phyloP scores from a whole-genome alignment of 2,113 vertebrate genomes.

The Misgurnus anguillicaudatus region DNA sequence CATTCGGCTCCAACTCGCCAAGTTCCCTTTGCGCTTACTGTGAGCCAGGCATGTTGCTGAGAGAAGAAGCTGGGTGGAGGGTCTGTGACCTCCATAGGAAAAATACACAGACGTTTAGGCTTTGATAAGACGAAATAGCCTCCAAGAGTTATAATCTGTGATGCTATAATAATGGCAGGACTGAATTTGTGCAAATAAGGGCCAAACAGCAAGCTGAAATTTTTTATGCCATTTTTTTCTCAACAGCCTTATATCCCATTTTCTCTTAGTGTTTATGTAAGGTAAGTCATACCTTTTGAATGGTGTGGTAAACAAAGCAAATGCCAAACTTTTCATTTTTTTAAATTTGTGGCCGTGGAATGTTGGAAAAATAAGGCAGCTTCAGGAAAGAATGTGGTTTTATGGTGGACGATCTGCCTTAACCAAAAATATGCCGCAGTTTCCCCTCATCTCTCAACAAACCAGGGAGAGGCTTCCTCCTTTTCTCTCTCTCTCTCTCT shows the following conservation, averaged over 20 bases:
- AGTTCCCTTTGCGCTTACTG: constrained; percentile 46
- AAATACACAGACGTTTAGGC: constrained; percentile 27
- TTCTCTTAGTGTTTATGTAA: no score
- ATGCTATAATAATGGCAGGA: neutral
- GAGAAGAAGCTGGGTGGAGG: constrained; percentile 43
- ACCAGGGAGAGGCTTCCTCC: constrained; percentile 55
- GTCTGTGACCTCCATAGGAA: constrained; percentile 54
- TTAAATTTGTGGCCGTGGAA: constrained; percentile 4
- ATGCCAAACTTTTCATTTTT: neutral
- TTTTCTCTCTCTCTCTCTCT: constrained; percentile 33
- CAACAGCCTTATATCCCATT: no score
- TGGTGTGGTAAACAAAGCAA: neutral
- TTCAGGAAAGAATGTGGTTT: constrained; percentile 54
- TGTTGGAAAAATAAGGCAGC: constrained; percentile 31
- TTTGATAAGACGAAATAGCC: constrained; percentile 10
- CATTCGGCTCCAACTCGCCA: constrained; percentile 25
- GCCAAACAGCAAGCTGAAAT: neutral
- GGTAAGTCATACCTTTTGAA: no score
- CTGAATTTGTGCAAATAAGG: neutral
- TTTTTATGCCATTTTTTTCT: no score
- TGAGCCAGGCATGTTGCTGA: constrained; percentile 28
- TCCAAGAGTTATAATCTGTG: constrained; percentile 11
- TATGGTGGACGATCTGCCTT: constrained; percentile 45
- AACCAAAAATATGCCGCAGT: constrained; percentile 55
- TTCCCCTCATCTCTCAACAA: constrained; percentile 55